These are phyloP conservation scores for Lepilemur septentrionalis DNA, from an alignment of 2,797 vertebrate species.

Conservation along the genomic window DNA sequence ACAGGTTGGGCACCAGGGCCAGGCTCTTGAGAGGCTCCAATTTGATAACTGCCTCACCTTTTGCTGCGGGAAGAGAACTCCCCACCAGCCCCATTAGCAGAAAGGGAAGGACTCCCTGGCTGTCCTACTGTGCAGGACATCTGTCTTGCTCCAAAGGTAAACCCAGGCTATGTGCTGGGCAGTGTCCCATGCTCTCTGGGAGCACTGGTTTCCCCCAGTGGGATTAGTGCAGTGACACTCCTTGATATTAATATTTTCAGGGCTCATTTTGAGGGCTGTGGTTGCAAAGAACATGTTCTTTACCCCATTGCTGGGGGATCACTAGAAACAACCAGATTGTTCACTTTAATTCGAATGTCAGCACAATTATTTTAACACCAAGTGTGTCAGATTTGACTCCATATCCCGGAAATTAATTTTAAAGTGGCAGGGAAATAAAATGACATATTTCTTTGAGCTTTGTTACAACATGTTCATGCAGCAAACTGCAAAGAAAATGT, in stretches of 20 bases:
- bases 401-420: conserved; percentile 83
- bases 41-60: not conserved
- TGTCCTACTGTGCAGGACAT: not conserved
- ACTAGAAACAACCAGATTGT: conserved; percentile 82
- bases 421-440: conserved; percentile 83
- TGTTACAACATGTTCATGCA: conserved; percentile 84
- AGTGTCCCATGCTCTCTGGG: not conserved
- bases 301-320: conserved; percentile 71
- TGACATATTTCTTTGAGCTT: conserved; percentile 84
- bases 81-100: not conserved
- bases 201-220: not conserved
- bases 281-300: conserved; percentile 70
- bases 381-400: conserved; percentile 82
- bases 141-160: not conserved
- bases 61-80: not conserved
- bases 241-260: not conserved
- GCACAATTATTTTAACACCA: conserved; percentile 82
- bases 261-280: conserved; percentile 54
- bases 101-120: not conserved
- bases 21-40: not conserved
- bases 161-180: not conserved
- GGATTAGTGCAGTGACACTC: not conserved
- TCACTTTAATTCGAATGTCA: conserved; percentile 80
- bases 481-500: conserved; percentile 86
- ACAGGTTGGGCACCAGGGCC: not conserved